Percentiles rank a stretch among this genome's conserved stretches.
Conservation (phyloP, 2,113 vertebrate genomes). For the Ursus arctos region DNA sequence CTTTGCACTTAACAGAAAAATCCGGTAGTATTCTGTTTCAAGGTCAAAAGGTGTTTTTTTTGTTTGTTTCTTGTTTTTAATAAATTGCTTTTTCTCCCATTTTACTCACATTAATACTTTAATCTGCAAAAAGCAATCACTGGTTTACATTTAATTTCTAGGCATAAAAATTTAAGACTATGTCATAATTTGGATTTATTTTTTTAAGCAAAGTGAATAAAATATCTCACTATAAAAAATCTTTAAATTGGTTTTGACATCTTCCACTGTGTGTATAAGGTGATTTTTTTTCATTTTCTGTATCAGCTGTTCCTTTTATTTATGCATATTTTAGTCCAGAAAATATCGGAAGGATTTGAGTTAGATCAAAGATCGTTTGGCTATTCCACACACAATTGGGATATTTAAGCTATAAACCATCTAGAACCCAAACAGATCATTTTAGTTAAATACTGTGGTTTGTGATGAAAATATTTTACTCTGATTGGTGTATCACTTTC, state of each 20-base stretch:
- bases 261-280: neutral
- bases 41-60: neutral
- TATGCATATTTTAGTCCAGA: slow-evolving; percentile 15
- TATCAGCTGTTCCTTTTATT: neutral
- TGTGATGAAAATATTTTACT: slow-evolving; percentile 25
- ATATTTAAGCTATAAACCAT: slow-evolving; percentile 2
- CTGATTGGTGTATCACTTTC: slow-evolving; percentile 42
- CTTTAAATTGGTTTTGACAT: slow-evolving; percentile 10
- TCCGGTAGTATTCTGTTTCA: neutral
- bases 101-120: neutral
- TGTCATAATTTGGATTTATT: neutral
- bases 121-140: neutral
- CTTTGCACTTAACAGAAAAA: neutral
- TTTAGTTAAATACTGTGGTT: slow-evolving; percentile 16
- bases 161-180: neutral
- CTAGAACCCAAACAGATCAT: neutral
- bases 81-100: neutral
- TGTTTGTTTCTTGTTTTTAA: neutral
- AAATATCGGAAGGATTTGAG: slow-evolving; percentile 52
- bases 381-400: neutral
- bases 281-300: neutral
- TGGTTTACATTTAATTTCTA: slow-evolving; percentile 47
- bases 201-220: neutral
- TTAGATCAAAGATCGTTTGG: slow-evolving; percentile 53
- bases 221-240: neutral